phyloP scores from a whole-genome alignment of 2,113 vertebrate genomes.

The Neodon shergylaensis region DNA sequence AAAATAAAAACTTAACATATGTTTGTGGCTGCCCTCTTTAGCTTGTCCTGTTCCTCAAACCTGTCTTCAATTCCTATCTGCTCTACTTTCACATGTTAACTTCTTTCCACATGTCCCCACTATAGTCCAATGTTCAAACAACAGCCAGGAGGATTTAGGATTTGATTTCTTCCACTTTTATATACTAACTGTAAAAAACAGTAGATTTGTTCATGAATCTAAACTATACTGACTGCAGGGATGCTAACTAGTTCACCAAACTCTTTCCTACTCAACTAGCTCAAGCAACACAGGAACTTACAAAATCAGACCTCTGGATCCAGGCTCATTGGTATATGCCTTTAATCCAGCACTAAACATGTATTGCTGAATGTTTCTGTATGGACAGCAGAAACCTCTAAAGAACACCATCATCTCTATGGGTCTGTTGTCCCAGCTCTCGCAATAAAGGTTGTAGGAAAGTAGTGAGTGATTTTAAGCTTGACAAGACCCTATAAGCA shows the following conservation, averaged over 20 bases:
- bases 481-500: not conserved
- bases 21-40: not conserved
- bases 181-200: slow-evolving; percentile 37
- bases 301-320: not conserved
- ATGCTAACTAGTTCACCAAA: not conserved
- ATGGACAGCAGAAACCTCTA: not conserved
- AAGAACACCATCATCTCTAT: not conserved
- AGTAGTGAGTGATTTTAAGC: not conserved
- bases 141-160: not conserved
- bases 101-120: not conserved
- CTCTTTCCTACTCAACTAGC: not conserved
- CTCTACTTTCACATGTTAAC: not conserved
- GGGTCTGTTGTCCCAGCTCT: not conserved
- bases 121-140: not conserved
- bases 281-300: not conserved
- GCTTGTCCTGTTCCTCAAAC: not conserved
- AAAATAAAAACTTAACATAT: not conserved
- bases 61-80: not conserved
- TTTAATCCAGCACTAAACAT: not conserved
- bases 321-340: not conserved
- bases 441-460: not conserved
- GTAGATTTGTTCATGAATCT: not conserved
- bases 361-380: not conserved
- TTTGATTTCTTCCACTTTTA: slow-evolving; percentile 29
- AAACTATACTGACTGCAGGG: not conserved